Percentiles rank a stretch among this genome's conserved stretches.
These are phyloP conservation scores for Cinara cedri DNA, from an alignment of 2,888 invertebrate genomes.

Conservation along the genomic window DNA sequence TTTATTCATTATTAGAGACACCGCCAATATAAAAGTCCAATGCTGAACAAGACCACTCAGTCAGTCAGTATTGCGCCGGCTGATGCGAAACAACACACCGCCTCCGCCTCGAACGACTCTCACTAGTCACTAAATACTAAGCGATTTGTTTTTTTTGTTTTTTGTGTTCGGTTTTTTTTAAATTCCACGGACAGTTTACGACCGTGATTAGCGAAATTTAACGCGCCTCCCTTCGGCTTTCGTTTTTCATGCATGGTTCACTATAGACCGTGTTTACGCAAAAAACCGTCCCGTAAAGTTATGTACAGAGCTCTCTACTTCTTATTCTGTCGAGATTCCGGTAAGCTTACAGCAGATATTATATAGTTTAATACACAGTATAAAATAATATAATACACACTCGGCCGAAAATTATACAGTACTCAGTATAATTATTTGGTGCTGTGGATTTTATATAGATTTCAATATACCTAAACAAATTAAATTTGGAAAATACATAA, in stretches of 20 bases:
- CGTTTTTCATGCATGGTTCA: conserved; percentile 42
- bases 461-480: too few relatives aligned
- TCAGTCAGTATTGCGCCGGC: conserved; percentile 41
- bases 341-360: conserved; percentile 7
- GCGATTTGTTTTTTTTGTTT: too few relatives aligned
- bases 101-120: too few relatives aligned
- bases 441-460: too few relatives aligned
- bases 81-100: conserved; percentile 39
- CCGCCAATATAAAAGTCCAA: conserved; percentile 50
- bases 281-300: conserved; percentile 39
- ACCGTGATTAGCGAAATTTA: conserved; percentile 4
- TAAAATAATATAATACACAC: neutral
- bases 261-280: conserved; percentile 16
- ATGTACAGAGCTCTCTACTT: conserved; percentile 55
- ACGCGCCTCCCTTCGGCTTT: neutral
- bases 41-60: conserved; percentile 5
- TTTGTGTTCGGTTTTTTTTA: conserved; percentile 2
- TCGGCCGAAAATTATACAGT: too few relatives aligned
- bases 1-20: neutral
- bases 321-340: conserved; percentile 52
- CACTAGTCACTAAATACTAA: too few relatives aligned
- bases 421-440: too few relatives aligned
- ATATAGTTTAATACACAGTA: neutral
- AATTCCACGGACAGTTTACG: too few relatives aligned
- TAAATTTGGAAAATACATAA: too few relatives aligned